Conservation (phyloP, 2,113 vertebrate genomes). For the Artemisiospiza belli region DNA sequence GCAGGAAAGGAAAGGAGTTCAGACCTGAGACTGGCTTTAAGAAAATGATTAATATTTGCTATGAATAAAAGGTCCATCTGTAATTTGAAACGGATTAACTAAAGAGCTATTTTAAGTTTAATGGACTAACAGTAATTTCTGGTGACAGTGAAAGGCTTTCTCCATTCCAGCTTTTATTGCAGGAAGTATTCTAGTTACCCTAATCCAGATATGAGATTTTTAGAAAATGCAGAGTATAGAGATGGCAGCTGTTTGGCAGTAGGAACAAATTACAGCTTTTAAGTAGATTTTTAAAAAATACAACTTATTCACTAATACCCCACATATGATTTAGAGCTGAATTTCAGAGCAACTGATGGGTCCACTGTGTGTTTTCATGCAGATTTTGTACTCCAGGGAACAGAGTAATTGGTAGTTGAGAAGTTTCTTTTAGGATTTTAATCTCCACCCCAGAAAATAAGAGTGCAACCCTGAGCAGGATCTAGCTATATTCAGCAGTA, state of each 20-base stretch:
- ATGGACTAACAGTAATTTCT: neutral
- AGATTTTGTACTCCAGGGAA: neutral
- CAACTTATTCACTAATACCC: neutral
- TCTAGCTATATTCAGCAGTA: neutral
- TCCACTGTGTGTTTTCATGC: neutral
- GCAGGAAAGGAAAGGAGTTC: neutral
- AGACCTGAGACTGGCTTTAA: neutral
- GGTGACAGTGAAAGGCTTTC: neutral
- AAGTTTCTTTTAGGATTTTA: conserved; percentile 48
- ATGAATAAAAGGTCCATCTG: neutral
- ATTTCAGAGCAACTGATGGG: neutral
- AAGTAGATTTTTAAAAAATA: neutral
- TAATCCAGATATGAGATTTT: neutral
- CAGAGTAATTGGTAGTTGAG: conserved; percentile 42
- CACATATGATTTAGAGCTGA: neutral
- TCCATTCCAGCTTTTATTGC: neutral
- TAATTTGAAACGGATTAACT: neutral
- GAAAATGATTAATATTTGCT: neutral
- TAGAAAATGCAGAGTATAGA: neutral
- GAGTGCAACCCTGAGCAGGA: neutral
- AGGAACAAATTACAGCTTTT: neutral
- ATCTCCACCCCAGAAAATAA: conserved; percentile 15
- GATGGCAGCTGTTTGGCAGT: neutral
- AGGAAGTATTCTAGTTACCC: neutral
- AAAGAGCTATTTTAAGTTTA: neutral